Base-by-base conservation (phyloP, 1,140 invertebrate species). In the Stegodyphus dumicola region DNA sequence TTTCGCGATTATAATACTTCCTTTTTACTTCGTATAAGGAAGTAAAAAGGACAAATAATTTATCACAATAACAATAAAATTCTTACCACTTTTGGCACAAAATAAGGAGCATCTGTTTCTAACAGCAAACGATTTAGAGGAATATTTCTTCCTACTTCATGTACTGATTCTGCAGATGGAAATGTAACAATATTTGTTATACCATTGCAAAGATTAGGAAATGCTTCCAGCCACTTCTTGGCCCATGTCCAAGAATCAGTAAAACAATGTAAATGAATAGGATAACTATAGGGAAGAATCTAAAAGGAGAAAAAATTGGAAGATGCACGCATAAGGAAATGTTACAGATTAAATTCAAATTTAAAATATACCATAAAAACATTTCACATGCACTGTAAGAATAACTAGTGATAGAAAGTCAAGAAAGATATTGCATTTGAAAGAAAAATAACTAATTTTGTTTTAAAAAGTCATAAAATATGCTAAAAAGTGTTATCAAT, bases 51-150 rank as follows among this genome's bases (percentile, higher is more conserved):
- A 33, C 33, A 33, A 33, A 33, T 33, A 60, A 60, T 15, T 15
- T 2, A 60, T 11, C 9, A 60, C 15, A 60, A 9, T 60, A 60
- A 60, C 6, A n/a, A 13, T 13, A 10, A 60, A 13, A 73, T 49
- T 66, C 49, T 76, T 67, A 75, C 80, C 10, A n/a, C 49, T 64
- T 77, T 78, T n/a, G 91, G 92, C 10, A 92, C 78, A 88, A 92
- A 92, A 87, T 92, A 92, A 13, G 92, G 92, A 17, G 92, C 89
- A 88, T 92, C 92, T 6, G 92, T 92, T 88, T 92, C 92, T 18
- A 92, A 83, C 7, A 92, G 87, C 4, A 92, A 87, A 70, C 89
- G 87, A 56, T 91, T 87, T 4, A 92, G 87, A 2, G 92, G 91
- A 56, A 92, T 87, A 17, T 88, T 88, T 49, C 87, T 77, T 6